Conservation (phyloP, 2,888 invertebrate species). For the Perdita meconis region DNA sequence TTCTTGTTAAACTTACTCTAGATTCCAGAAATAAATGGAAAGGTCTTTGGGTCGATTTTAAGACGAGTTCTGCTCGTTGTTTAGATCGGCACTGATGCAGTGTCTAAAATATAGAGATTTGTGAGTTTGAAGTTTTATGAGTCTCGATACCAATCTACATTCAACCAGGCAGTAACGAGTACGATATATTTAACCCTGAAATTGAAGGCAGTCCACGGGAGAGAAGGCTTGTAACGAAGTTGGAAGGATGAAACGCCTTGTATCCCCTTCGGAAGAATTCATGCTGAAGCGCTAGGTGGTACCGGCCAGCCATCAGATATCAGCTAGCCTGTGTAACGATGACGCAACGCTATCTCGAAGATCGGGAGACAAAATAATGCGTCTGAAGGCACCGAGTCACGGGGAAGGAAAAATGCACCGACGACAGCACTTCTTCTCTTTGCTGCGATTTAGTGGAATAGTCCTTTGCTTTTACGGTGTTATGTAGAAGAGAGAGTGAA, state of each 20-base stretch:
- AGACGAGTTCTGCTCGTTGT: no score
- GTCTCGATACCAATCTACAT: conserved; percentile 38
- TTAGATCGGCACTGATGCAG: not conserved
- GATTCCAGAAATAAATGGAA: no score
- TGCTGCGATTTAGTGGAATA: conserved; percentile 10
- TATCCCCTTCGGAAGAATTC: conserved; percentile 38
- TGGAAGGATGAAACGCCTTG: conserved; percentile 34
- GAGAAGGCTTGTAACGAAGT: conserved; percentile 35
- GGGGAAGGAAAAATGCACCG: conserved; percentile 35
- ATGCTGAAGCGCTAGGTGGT: conserved; percentile 31
- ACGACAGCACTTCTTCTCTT: conserved; percentile 14
- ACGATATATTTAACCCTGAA: conserved; percentile 3
- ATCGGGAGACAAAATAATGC: conserved; percentile 51
- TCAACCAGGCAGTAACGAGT: not conserved
- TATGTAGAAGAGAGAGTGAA: not conserved
- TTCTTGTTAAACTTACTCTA: no score
- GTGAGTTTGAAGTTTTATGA: conserved; percentile 18
- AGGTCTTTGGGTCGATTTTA: no score
- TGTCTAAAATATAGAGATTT: conserved; percentile 1
- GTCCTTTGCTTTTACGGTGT: not conserved
- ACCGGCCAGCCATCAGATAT: conserved; percentile 59
- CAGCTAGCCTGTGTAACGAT: conserved; percentile 58
- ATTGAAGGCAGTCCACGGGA: conserved; percentile 36
- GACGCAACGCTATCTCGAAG: conserved; percentile 62
- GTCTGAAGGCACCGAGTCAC: conserved; percentile 43